These are phyloP conservation scores for Magallana ariakensis DNA, from an alignment of 1,140 invertebrate genomes.

Conservation along the genomic window DNA sequence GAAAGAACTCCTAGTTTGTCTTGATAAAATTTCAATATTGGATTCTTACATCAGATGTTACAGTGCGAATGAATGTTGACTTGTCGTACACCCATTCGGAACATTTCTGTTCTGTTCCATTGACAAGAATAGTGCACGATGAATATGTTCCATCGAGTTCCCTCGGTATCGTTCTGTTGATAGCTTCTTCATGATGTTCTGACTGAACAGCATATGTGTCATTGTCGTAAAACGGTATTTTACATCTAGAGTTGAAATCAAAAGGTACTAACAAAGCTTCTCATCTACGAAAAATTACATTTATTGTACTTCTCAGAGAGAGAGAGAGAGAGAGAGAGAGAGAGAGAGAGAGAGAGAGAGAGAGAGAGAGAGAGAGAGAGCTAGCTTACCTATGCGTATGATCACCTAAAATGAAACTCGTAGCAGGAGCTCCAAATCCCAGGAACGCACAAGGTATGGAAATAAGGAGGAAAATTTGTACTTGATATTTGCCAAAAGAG, in stretches of 20 bases:
- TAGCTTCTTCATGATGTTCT: constrained; percentile 37
- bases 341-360: no score
- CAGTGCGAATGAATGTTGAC: neutral
- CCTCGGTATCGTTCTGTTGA: constrained; percentile 53
- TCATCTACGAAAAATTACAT: no score
- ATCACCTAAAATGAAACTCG: neutral
- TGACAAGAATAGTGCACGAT: constrained; percentile 48
- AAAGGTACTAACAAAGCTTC: no score
- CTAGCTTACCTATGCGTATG: neutral
- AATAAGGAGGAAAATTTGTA: neutral
- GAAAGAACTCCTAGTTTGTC: no score
- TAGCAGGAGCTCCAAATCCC: neutral
- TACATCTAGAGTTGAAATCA: constrained; percentile 18
- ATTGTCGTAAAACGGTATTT: constrained; percentile 43
- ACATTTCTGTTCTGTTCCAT: constrained; percentile 40
- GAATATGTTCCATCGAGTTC: constrained; percentile 31
- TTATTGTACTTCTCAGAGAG: no score
- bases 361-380: no score
- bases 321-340: no score
- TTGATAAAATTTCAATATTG: neutral
- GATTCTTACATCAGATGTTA: neutral
- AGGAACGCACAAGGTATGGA: neutral
- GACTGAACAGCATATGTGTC: constrained; percentile 51
- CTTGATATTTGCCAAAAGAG: neutral
- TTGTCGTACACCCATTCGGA: constrained; percentile 55